Evolutionary conservation across 2,888 invertebrate species (phyloP).

Genomic region (Tenthredo distinguenda): DNA sequence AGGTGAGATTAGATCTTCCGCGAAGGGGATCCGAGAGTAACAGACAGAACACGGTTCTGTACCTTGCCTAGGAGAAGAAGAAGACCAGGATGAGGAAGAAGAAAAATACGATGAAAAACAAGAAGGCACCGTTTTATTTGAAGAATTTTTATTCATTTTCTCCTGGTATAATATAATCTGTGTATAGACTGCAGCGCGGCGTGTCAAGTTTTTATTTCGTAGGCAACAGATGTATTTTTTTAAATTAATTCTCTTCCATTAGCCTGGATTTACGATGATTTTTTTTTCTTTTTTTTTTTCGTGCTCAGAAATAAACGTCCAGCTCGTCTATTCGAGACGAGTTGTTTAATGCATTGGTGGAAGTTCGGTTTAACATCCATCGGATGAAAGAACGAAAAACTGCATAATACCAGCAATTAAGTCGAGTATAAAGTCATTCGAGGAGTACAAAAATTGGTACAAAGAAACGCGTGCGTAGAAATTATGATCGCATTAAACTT

Average conservation of each 20-base stretch:
- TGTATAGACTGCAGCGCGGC: not conserved
- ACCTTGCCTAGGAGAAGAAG: constrained; percentile 12
- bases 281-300: not conserved
- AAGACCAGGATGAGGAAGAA: not conserved
- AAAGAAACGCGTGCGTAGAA: constrained; percentile 50
- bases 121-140: not conserved
- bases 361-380: constrained; percentile 15
- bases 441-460: constrained; percentile 56
- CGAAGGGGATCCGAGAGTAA: constrained; percentile 30
- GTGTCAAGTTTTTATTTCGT: not conserved
- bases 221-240: not conserved
- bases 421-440: constrained; percentile 61
- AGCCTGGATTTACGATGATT: constrained; percentile 24
- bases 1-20: constrained; percentile 47
- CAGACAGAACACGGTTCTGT: constrained; percentile 28
- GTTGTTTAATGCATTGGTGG: constrained; percentile 12
- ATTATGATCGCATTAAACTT: constrained; percentile 60
- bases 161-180: not conserved
- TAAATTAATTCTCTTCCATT: not conserved
- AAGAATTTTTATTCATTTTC: not conserved
- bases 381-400: not conserved
- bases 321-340: constrained; percentile 1
- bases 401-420: constrained; percentile 52
- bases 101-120: not conserved
- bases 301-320: not conserved